phyloP scores from a whole-genome alignment of 2,888 invertebrate genomes.

The Chaetogeoica ovagalla region DNA sequence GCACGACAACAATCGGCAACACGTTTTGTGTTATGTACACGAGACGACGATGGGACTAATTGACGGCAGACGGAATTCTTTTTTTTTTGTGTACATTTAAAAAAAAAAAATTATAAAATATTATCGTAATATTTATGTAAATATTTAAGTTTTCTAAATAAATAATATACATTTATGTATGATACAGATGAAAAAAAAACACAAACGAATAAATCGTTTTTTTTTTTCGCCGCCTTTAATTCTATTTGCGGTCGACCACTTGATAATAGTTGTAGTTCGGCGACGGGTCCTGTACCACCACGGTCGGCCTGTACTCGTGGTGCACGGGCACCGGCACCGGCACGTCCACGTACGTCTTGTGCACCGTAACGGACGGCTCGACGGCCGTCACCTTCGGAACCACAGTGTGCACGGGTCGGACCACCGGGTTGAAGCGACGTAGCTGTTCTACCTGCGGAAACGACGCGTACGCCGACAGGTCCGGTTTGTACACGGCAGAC shows the following conservation, averaged over 20 bases:
- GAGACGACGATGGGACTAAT: not conserved
- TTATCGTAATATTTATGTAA: not conserved
- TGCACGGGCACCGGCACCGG: not conserved
- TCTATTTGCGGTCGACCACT: conserved; percentile 19
- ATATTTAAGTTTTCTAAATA: not conserved
- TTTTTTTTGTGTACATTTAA: not conserved
- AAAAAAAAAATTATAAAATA: not conserved
- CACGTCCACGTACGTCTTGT: conserved; percentile 38
- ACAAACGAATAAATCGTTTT: no score
- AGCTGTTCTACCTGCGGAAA: conserved; percentile 69
- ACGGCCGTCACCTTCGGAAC: conserved; percentile 51
- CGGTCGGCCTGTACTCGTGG: conserved; percentile 15
- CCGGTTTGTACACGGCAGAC: conserved; percentile 54
- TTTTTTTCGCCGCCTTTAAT: not conserved
- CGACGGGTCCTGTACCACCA: conserved; percentile 37
- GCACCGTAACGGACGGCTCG: conserved; percentile 43
- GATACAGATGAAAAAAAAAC: not conserved
- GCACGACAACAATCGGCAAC: conserved; percentile 49
- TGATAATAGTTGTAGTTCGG: conserved; percentile 19
- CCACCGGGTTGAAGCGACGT: conserved; percentile 61
- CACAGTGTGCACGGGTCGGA: conserved; percentile 34
- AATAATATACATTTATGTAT: not conserved
- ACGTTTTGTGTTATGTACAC: not conserved
- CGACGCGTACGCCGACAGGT: conserved; percentile 48
- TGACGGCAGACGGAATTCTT: not conserved